Base-by-base conservation (phyloP, 2,113 vertebrate species). In the Chamaea fasciata region DNA sequence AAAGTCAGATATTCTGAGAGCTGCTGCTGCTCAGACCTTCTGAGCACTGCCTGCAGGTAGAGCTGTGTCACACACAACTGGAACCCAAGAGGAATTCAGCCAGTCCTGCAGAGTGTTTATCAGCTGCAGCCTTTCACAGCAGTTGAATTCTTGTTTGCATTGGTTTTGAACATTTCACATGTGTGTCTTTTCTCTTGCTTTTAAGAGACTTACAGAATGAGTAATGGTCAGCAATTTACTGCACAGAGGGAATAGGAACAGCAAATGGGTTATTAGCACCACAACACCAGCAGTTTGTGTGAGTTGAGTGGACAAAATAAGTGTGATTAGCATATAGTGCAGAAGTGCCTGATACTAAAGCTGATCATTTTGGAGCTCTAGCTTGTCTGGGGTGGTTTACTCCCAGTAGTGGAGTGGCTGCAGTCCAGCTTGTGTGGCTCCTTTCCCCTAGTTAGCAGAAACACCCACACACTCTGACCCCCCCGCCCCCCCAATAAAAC, bases 261-360 rank as follows among this genome's bases (percentile, higher is more conserved):
- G 55, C 83, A 92, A 95, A 69, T 65, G 46, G 41, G 47, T 92
- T 80, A 64, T 83, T 80, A 94, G 68, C 50, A 64, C 44, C 50
- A 7, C 33, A 92, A 4, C 86, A 85, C 53, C 86, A 92, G 87
- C 41, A 47, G 42, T 41, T 53, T 3, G 1, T 15, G 16, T 52
- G 63, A 74, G 80, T 41, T 69, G 63, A 76, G 55, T 44, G 80
- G 56, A 60, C 59, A 65, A 56, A 88, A 44, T 47, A 4, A n/a
- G 42, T 57, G 50, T 5, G 2, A 28, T 80, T 81, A 80, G 30
- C 33, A 41, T 37, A 9, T 10, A 50, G 41, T 44, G 87, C 11
- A 52, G 75, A 52, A 73, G 50, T 71, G 49, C 37, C 60, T 83
- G 83, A 53, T 65, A 23, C 27, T 77, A 6, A 50, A 47, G 24